Conservation (phyloP, 92 coral and sea anemone species). For the Isaurus tuberculatus region DNA sequence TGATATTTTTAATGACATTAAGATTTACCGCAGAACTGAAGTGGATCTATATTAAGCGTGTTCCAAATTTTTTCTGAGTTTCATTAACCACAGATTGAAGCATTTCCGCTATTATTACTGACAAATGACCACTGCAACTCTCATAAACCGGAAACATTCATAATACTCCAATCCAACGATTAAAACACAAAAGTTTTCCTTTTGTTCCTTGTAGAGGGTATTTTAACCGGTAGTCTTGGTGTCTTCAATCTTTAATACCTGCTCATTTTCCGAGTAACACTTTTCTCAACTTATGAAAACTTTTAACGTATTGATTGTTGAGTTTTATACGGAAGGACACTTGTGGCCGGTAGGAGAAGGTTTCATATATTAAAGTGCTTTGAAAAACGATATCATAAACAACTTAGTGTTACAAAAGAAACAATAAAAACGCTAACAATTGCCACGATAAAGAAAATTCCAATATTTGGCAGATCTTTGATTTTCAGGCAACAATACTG, state of each 20-base stretch:
- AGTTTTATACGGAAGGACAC: not conserved
- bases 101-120: slow-evolving; percentile 27
- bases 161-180: not conserved
- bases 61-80: not conserved
- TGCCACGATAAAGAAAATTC: not conserved
- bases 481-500: not conserved
- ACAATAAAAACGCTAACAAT: not conserved
- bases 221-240: not conserved
- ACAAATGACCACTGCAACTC: slow-evolving; percentile 13
- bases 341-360: not conserved
- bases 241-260: not conserved
- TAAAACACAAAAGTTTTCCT: slow-evolving; percentile 15
- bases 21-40: slow-evolving; percentile 11
- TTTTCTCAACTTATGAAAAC: not conserved
- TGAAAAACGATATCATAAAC: slow-evolving; percentile 6
- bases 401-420: not conserved
- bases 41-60: not conserved
- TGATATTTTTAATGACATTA: slow-evolving; percentile 16
- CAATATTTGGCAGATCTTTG: not conserved
- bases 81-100: not conserved
- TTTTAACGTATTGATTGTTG: not conserved
- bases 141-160: slow-evolving; percentile 24
- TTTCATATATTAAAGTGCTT: not conserved
- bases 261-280: not conserved
- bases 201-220: not conserved